A percentile compares a stretch with the other conserved stretches of the same genome.
Evolutionary conservation across 2,113 vertebrate genomes (phyloP).

Genomic region (Podilymbus podiceps): DNA sequence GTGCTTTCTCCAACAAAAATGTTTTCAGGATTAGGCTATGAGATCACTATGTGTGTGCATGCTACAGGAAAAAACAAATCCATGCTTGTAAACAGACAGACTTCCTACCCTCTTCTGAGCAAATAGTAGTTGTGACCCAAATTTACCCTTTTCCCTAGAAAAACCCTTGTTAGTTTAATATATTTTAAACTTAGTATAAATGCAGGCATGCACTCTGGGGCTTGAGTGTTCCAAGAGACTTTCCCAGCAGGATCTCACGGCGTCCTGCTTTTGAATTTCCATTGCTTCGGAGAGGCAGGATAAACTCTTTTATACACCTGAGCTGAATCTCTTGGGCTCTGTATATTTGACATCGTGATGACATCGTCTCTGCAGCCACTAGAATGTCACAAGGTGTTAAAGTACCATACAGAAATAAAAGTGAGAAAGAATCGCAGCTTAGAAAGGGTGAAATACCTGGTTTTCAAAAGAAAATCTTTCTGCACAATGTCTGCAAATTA

Average conservation of each 20-base stretch:
- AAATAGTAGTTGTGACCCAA: background rate
- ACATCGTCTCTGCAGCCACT: background rate
- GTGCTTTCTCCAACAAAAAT: background rate
- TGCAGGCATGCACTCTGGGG: background rate
- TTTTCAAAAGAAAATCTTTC: background rate
- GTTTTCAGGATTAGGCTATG: background rate
- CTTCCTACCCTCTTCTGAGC: background rate
- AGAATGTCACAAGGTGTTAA: background rate
- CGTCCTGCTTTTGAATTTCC: background rate
- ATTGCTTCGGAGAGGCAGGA: background rate
- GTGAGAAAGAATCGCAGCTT: background rate
- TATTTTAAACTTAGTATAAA: background rate
- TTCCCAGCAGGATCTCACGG: background rate
- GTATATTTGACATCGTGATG: background rate
- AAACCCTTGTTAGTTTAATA: background rate
- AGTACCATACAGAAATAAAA: background rate
- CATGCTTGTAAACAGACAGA: background rate
- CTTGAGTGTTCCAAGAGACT: background rate
- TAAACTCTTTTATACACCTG: background rate
- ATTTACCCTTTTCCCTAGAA: background rate
- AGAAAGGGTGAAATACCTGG: background rate
- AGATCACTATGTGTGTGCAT: background rate
- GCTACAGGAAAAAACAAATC: slow-evolving; percentile 2
- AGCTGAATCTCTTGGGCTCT: background rate
- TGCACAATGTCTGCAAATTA: background rate